These are phyloP conservation scores for Drosophila ananassae DNA, from an alignment of 1,140 invertebrate genomes.

Conservation along the genomic window DNA sequence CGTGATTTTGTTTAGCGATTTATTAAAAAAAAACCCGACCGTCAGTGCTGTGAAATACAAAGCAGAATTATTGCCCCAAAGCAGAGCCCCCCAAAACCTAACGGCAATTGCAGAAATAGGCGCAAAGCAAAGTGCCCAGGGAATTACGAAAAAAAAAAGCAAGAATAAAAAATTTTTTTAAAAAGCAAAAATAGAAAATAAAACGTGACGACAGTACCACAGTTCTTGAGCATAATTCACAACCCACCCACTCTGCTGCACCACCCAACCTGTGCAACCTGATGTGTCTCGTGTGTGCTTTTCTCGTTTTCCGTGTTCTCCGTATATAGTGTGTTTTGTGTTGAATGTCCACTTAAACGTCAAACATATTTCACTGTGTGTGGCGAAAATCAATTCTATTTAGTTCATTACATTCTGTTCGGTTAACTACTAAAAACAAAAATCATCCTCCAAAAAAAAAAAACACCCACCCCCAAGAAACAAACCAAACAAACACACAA, in stretches of 20 bases:
- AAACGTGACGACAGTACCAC: slow-evolving; percentile 48
- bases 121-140: slow-evolving; percentile 11
- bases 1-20: slow-evolving; percentile 58
- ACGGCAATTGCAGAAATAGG: slow-evolving; percentile 32
- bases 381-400: slow-evolving; percentile 25
- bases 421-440: slow-evolving; percentile 5
- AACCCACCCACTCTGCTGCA: neutral
- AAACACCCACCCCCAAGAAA: neutral
- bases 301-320: slow-evolving; percentile 20
- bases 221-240: slow-evolving; percentile 39
- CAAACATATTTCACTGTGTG: slow-evolving; percentile 43
- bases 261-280: neutral
- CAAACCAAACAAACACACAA: neutral
- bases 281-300: slow-evolving; percentile 19
- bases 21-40: neutral
- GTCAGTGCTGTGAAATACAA: slow-evolving; percentile 58
- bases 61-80: slow-evolving; percentile 25
- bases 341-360: slow-evolving; percentile 50
- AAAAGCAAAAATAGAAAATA: slow-evolving; percentile 6
- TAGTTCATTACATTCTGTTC: slow-evolving; percentile 29
- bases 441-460: slow-evolving; percentile 5
- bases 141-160: neutral
- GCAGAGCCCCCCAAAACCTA: slow-evolving; percentile 29
- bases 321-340: slow-evolving; percentile 55
- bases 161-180: neutral